Conservation (phyloP, 2,888 invertebrate genomes). For the Troglohyphantes excavatus region DNA sequence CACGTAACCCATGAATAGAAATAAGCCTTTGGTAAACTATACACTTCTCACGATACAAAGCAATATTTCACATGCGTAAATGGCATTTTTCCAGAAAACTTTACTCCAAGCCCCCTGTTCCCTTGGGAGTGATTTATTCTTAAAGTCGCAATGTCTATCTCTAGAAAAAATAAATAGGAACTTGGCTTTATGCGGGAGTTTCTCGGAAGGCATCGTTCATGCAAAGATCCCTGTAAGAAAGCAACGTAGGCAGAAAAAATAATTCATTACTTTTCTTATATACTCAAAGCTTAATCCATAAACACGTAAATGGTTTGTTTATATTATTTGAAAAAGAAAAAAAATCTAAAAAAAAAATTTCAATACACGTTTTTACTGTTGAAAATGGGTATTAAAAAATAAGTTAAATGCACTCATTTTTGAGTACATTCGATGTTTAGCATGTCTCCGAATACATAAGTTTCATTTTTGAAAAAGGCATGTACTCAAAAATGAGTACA, state of each 20-base stretch:
- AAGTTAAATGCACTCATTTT: too few relatives aligned
- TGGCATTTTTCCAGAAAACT: slow-evolving; percentile 41
- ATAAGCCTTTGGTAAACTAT: slow-evolving; percentile 11
- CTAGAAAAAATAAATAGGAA: slow-evolving; percentile 4
- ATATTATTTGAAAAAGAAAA: too few relatives aligned
- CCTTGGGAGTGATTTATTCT: slow-evolving; percentile 39
- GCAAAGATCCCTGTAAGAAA: not conserved
- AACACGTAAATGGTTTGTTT: too few relatives aligned
- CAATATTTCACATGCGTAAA: slow-evolving; percentile 30
- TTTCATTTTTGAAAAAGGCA: too few relatives aligned
- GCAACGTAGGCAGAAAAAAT: not conserved
- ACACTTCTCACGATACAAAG: slow-evolving; percentile 12
- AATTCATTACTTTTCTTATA: too few relatives aligned
- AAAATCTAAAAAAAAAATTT: too few relatives aligned
- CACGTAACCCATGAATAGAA: slow-evolving; percentile 1
- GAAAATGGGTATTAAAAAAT: too few relatives aligned
- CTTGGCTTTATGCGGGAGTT: not conserved
- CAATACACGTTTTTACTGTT: too few relatives aligned
- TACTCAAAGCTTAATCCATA: too few relatives aligned
- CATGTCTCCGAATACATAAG: too few relatives aligned
- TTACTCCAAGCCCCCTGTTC: not conserved
- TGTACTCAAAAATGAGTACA: too few relatives aligned
- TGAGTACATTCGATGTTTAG: too few relatives aligned
- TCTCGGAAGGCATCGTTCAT: not conserved
- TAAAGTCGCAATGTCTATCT: slow-evolving; percentile 15